phyloP scores from a whole-genome alignment of 2,113 vertebrate genomes.

The Petrocephalus microphthalmus region DNA sequence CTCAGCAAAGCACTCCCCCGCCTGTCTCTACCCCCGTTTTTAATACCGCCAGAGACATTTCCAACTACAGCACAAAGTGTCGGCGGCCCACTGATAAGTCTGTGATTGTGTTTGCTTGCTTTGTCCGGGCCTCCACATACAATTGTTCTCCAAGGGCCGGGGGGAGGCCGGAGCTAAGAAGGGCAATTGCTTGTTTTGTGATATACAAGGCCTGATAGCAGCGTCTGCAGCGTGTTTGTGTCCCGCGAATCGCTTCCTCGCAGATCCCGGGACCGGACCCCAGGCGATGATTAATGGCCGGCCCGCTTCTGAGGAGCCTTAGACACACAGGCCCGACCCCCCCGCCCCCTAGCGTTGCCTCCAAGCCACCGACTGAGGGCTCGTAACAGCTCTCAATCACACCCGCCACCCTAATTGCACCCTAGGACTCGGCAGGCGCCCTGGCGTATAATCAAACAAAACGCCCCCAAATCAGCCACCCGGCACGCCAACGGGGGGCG shows the following conservation, averaged over 20 bases:
- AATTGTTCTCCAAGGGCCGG: not conserved
- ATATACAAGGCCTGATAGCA: not conserved
- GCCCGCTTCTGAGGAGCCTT: not conserved
- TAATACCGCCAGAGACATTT: not conserved
- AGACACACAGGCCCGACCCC: not conserved
- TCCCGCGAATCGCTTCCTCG: not conserved
- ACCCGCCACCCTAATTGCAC: not conserved
- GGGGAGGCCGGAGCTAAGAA: not conserved
- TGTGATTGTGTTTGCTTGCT: not conserved
- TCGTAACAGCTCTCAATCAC: not conserved
- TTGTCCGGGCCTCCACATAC: not conserved
- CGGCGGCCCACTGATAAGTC: not conserved
- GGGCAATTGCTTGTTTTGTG: not conserved
- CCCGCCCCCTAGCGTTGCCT: not conserved
- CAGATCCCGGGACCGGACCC: not conserved
- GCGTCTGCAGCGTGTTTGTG: not conserved
- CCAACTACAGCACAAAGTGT: not conserved
- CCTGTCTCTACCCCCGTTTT: not conserved
- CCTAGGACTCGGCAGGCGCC: not conserved
- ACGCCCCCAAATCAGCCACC: not conserved
- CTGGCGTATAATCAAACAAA: not conserved
- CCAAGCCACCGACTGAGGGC: not conserved
- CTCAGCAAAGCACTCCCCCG: not conserved
- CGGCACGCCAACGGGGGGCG: not conserved
- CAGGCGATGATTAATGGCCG: not conserved